Evolutionary conservation across 2,888 invertebrate species (phyloP).

Genomic region (Xylota segnis): DNA sequence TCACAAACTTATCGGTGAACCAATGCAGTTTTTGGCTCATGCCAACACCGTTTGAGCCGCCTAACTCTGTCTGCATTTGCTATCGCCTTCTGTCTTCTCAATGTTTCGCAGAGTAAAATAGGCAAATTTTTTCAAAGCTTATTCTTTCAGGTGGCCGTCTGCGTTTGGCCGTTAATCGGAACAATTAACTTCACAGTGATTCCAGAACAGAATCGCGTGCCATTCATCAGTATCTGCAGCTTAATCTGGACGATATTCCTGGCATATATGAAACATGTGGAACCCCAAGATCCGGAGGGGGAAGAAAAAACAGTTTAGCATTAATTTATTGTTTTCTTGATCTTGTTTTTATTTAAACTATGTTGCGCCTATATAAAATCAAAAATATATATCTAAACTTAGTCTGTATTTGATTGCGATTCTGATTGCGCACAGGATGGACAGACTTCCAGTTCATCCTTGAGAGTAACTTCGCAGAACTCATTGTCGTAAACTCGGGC

Average conservation of each 20-base stretch:
- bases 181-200: slow-evolving; percentile 90
- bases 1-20: too few relatives aligned
- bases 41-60: too few relatives aligned
- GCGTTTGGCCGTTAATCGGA: slow-evolving; percentile 90
- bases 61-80: too few relatives aligned
- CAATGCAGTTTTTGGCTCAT: too few relatives aligned
- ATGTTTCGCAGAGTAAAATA: too few relatives aligned
- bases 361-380: slow-evolving; percentile 33
- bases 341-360: slow-evolving; percentile 46
- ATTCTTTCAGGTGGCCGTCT: slow-evolving; percentile 87
- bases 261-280: slow-evolving; percentile 90
- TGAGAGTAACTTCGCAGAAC: slow-evolving; percentile 64
- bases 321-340: slow-evolving; percentile 23
- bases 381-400: slow-evolving; percentile 18
- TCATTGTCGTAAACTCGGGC: slow-evolving; percentile 37
- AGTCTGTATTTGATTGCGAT: not conserved
- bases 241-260: slow-evolving; percentile 91
- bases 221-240: slow-evolving; percentile 90
- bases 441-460: slow-evolving; percentile 28
- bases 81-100: too few relatives aligned
- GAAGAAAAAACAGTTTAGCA: not conserved
- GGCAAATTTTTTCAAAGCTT: too few relatives aligned
- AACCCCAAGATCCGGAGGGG: slow-evolving; percentile 81
- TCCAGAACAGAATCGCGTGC: slow-evolving; percentile 89
- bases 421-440: slow-evolving; percentile 16